Base-by-base conservation (phyloP, 2,888 invertebrate species). In the Syrphus vitripennis region DNA sequence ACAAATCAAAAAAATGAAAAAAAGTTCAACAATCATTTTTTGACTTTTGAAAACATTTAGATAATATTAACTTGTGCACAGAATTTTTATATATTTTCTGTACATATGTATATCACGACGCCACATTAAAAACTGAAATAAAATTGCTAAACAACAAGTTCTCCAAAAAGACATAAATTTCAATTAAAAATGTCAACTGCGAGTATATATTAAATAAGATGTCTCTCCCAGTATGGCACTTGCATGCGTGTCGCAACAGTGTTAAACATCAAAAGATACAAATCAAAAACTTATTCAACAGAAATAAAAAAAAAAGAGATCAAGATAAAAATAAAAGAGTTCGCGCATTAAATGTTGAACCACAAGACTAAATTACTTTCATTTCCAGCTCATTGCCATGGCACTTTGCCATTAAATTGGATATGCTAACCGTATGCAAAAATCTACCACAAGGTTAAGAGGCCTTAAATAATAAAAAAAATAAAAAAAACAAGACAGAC, bases 381-480 rank as follows among this genome's bases (percentile, higher is more conserved):
- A 72, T 71, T 76, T 81, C 81, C 81, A 81, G 71, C 76, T 84
- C 81, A 81, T 84, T 84, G 84, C 76, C 67, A 37, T 67, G 67
- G 67, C 81, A 76, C 76, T 72, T 57, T 57, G 77, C 55, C 63
- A 70, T 63, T 70, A 50, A 70, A 34, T 10, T 12, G 10, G n/a
- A n/a, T 37, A 70, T 24, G 61, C 29, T 34, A 21, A 26, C 12
- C 34, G 48, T 34, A 31, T 77, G 40, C 65, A 48, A 76, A 63
- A 57, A 45, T 26, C 21, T 2, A 4, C 40, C 16, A 48, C 81
- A 83, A 83, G 83, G 83, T 83, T 83, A 83, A 78, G 45, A 78
- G 82, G 65, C 16, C 71, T 67, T 26, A 24, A 21, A 34, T 9
- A 37, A 31, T 12, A 50, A 59, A 34, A 53, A 26, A 26, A 9